phyloP scores from a whole-genome alignment of 2,113 vertebrate species.

The Peromyscus maniculatus region DNA sequence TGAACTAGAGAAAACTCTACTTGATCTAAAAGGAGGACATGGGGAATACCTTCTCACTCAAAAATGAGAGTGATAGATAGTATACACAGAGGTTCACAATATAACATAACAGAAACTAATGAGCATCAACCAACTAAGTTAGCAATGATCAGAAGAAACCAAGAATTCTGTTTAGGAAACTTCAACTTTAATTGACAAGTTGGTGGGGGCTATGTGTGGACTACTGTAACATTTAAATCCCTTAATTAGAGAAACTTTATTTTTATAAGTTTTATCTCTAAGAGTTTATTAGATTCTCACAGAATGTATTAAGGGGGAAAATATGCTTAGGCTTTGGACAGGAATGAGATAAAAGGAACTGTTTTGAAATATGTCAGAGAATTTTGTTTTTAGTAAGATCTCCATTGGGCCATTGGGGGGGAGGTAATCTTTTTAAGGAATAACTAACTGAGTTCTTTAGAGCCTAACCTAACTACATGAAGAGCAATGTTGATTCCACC shows the following conservation, averaged over 20 bases:
- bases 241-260: not conserved
- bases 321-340: not conserved
- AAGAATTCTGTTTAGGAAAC: not conserved
- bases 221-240: not conserved
- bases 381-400: not conserved
- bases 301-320: not conserved
- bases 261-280: not conserved
- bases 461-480: not conserved
- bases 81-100: not conserved
- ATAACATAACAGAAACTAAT: not conserved
- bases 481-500: not conserved
- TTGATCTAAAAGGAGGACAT: not conserved
- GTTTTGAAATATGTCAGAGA: not conserved
- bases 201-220: too few relatives aligned
- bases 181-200: not conserved
- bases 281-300: not conserved
- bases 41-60: not conserved
- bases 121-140: not conserved
- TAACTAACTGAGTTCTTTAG: not conserved
- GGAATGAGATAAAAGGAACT: not conserved
- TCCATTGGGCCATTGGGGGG: too few relatives aligned
- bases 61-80: not conserved
- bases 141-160: not conserved
- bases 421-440: not conserved
- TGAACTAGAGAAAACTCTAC: not conserved